Base-by-base conservation (phyloP, 2,888 invertebrate species). In the Saturnia pavonia region DNA sequence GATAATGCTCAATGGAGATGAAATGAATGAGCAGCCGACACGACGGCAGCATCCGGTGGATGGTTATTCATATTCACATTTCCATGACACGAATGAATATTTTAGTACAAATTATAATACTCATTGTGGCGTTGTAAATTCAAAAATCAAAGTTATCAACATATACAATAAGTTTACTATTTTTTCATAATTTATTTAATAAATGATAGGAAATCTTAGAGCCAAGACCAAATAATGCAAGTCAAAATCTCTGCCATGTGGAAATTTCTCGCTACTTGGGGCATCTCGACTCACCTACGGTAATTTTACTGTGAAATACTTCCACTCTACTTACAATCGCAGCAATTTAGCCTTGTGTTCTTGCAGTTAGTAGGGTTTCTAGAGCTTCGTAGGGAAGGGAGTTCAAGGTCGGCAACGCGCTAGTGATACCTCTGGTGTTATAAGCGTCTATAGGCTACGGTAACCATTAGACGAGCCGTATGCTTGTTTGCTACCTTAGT, bases 1-100 rank as follows among this genome's bases (percentile, higher is more conserved):
- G 12, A 57, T 22, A 57, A 57, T 57, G 25, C 25, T 57, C 57
- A 57, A 57, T 57, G 57, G 14, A 57, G 57, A 25, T 57, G 57
- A 57, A 57, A 12, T 57, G 25, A 25, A 57, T 14, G 57, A 57
- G 25, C 57, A 57, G 25, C 25, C 22, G 25, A 57, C 25, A 19
- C 22, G 25, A 57, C 25, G 48, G 48, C 19, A 57, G 25, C 25
- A 57, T 25, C 57, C 57, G 25, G 25, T 57, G 25, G 57, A 57
- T 57, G 57, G 11, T 57, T 25, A 57, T 57, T 57, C 57, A 57
- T 57, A 25, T 57, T 57, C 22, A 25, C 25, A 57, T 57, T 25
- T 57, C 25, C 14, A 57, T 57, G 57, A 57, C 25, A 57, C 12
- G 25, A 57, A 57, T 22, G 4, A 11, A 54, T 54, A 54, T 12